Conservation (phyloP, 2,113 vertebrate species). For the Cyanocitta stelleri region DNA sequence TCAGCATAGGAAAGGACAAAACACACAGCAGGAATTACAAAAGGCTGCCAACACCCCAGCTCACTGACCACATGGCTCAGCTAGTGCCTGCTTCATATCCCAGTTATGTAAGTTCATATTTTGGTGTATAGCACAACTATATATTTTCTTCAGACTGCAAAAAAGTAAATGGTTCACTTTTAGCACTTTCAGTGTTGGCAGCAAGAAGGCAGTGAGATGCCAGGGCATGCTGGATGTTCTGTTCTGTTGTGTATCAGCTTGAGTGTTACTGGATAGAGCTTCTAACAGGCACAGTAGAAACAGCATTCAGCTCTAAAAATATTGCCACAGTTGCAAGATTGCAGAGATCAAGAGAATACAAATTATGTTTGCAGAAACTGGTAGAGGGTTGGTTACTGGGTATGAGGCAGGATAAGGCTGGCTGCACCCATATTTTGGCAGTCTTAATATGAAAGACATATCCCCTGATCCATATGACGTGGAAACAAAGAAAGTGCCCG, state of each 20-base stretch:
- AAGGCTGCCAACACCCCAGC: background rate
- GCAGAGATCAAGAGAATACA: background rate
- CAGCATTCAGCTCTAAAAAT: background rate
- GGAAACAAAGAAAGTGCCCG: background rate
- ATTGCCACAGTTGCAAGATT: background rate
- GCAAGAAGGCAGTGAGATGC: background rate
- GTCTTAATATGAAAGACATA: background rate
- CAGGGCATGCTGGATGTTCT: background rate
- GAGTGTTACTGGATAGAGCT: background rate
- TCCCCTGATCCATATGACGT: fast-evolving
- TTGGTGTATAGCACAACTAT: background rate
- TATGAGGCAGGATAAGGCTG: background rate
- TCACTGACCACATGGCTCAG: background rate
- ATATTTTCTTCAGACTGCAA: background rate
- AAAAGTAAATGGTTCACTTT: background rate
- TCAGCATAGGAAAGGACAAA: background rate
- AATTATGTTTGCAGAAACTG: background rate
- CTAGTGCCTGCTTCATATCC: background rate
- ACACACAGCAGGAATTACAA: background rate
- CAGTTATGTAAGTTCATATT: background rate
- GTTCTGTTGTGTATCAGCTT: background rate
- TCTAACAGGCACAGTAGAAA: background rate
- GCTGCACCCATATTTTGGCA: background rate
- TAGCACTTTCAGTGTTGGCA: background rate
- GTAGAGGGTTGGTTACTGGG: background rate